These are phyloP conservation scores for Tachysurus vachellii DNA, from an alignment of 2,113 vertebrate species.

Conservation along the genomic window DNA sequence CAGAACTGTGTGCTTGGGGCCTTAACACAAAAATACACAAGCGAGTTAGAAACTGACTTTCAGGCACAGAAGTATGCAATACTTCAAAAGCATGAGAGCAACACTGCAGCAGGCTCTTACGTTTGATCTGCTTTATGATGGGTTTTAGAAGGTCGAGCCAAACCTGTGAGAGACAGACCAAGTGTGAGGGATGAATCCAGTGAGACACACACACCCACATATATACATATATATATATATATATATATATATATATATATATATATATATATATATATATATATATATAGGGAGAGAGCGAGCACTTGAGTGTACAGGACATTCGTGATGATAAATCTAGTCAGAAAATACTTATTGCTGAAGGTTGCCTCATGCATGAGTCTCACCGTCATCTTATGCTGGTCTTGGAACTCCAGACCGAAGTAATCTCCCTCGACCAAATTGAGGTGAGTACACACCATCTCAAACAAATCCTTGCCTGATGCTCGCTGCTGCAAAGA, in stretches of 20 bases:
- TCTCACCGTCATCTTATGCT: slow-evolving; percentile 92
- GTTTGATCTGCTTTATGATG: slow-evolving; percentile 91
- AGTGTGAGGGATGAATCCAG: slow-evolving; percentile 9
- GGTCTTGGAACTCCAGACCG: slow-evolving; percentile 92
- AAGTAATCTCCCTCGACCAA: slow-evolving; percentile 98
- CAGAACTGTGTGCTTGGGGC: slow-evolving; percentile 87
- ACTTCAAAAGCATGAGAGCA: background rate
- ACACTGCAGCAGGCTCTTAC: slow-evolving; percentile 75
- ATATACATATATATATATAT: background rate
- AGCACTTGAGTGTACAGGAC: background rate
- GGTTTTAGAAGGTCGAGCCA: slow-evolving; percentile 98
- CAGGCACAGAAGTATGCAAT: background rate
- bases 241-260: background rate
- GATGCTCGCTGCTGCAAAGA: slow-evolving; percentile 86
- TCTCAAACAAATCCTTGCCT: slow-evolving; percentile 89
- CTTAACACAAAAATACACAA: slow-evolving; percentile 64
- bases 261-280: background rate
- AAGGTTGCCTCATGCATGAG: background rate
- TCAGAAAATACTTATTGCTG: background rate
- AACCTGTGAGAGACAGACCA: slow-evolving; percentile 73
- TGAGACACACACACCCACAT: background rate
- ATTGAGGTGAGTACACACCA: slow-evolving; percentile 92
- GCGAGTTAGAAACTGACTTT: background rate
- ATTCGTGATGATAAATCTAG: background rate
- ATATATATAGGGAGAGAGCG: background rate